Evolutionary conservation across 2,797 vertebrate species (phyloP).

Genomic region (Micromesistius poutassou): DNA sequence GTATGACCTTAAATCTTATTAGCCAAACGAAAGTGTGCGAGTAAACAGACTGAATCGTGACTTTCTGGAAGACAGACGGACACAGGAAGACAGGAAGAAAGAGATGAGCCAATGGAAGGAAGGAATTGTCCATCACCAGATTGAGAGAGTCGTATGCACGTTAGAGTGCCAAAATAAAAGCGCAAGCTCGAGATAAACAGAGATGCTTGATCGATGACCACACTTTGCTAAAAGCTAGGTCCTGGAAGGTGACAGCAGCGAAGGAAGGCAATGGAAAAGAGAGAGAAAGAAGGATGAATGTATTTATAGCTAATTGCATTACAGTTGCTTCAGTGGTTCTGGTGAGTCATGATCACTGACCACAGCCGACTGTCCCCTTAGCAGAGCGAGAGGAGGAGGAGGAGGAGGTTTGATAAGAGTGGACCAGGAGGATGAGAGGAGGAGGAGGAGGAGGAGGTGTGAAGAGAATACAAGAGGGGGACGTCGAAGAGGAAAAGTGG

Average conservation of each 20-base stretch:
- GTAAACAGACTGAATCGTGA: neutral
- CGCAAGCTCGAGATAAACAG: neutral
- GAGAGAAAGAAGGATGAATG: neutral
- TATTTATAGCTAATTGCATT: neutral
- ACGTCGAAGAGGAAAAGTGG: neutral
- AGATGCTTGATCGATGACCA: neutral
- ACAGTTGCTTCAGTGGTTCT: neutral
- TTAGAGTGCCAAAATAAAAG: neutral
- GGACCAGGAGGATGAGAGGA: too few relatives aligned
- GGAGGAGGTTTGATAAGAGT: neutral
- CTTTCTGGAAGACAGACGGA: neutral
- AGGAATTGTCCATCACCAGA: neutral
- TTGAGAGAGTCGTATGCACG: neutral
- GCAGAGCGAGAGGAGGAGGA: neutral
- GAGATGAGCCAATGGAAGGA: neutral
- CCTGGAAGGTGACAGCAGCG: constrained; percentile 1
- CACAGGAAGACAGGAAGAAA: neutral
- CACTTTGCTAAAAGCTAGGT: neutral
- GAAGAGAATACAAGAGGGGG: too few relatives aligned
- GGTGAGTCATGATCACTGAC: neutral
- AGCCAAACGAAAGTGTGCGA: neutral
- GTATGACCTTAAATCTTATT: neutral
- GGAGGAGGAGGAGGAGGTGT: too few relatives aligned
- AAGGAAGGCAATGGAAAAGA: neutral
- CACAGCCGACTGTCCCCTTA: neutral